Base-by-base conservation (phyloP, 2,888 invertebrate species). In the Melanostoma scalare region DNA sequence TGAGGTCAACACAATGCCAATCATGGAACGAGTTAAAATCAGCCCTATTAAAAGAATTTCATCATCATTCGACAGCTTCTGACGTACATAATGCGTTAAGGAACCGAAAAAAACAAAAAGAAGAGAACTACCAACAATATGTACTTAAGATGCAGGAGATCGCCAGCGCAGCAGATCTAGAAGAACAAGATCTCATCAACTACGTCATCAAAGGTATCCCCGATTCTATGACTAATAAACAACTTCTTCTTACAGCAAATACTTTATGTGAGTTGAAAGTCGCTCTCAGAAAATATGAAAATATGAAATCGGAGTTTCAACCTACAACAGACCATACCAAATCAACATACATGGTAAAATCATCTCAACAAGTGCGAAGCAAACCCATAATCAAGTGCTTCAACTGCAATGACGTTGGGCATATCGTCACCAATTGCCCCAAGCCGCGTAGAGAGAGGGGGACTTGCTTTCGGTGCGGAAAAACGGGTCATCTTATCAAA, bases 51-150 rank as follows among this genome's bases (percentile, higher is more conserved):
- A 48, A n/a, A 6, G 60, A 76, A 44, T 72, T 72, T 36, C n/a
- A 78, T 20, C 55, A 78, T n/a, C 61, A 71, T 8, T 8, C 44
- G 2, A 77, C 71, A 40, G 55, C 61, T 6, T 31, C 73, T 3
- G 56, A 65, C 31, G 61, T 76, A 8, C 76, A 76, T 40, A 68
- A 68, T 10, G 53, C 68, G 4, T 55, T 76, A 31, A 42, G 76
- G 4, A 60, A 44, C 35, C 60, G 69, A 5, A 69, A 33, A 48
- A 71, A 71, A 44, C 58, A 9, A 2, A 69, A 48, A 10, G 63
- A 77, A 4, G 65, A 63, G 6, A 77, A 48, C 10, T 58, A 36
- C 50, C 71, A 69, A 38, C 76, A 69, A 6, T 77, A 77, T n/a
- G 55, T 56, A 0, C 35, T 77, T 20, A 63, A 6, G 2, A 77